Evolutionary conservation across 2,113 vertebrate species (phyloP).

Genomic region (Egretta garzetta): DNA sequence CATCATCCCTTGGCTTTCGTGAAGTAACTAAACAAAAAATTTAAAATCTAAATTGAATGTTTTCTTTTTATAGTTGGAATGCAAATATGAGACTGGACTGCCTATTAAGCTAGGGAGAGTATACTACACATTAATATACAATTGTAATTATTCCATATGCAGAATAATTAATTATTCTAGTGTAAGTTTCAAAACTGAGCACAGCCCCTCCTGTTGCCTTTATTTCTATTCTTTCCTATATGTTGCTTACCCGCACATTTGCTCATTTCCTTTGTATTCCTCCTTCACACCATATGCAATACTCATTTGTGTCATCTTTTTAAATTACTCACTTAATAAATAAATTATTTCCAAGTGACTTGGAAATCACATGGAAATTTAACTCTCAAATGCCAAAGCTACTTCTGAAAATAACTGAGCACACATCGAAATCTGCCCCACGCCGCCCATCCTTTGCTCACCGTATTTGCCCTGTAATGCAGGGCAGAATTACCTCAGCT

Average conservation of each 20-base stretch:
- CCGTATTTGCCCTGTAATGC: not conserved
- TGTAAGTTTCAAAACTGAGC: not conserved
- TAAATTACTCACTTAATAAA: not conserved
- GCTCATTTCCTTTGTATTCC: not conserved
- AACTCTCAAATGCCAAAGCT: not conserved
- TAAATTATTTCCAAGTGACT: not conserved
- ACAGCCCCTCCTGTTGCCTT: not conserved
- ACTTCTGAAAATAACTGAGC: not conserved
- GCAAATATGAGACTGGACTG: not conserved
- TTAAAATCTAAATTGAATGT: not conserved
- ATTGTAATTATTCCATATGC: not conserved
- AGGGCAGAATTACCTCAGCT: not conserved
- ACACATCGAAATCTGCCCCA: not conserved
- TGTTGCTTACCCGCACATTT: not conserved
- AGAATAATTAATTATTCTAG: not conserved
- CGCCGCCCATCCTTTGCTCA: not conserved
- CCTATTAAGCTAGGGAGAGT: not conserved
- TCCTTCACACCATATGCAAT: not conserved
- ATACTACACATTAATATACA: not conserved
- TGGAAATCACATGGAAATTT: not conserved
- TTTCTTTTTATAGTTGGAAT: not conserved
- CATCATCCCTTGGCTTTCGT: slow-evolving; percentile 90
- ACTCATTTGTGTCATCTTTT: not conserved
- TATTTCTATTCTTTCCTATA: not conserved
- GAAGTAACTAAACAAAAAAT: slow-evolving; percentile 86